Evolutionary conservation across 2,113 vertebrate species (phyloP).

Genomic region (Oplegnathus fasciatus): DNA sequence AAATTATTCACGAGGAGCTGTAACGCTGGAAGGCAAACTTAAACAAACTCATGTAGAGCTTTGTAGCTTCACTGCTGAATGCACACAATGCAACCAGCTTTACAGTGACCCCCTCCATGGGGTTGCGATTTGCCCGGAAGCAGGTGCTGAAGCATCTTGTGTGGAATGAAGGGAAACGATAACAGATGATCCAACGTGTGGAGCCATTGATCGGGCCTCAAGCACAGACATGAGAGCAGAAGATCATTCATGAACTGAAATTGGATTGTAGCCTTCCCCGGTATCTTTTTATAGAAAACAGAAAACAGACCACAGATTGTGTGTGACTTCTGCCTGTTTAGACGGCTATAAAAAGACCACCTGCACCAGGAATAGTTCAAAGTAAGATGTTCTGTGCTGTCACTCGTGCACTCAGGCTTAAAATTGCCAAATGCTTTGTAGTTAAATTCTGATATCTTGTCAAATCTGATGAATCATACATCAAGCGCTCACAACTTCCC

Average conservation of each 20-base stretch:
- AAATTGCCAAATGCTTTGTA: constrained; percentile 11
- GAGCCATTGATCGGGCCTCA: constrained; percentile 1
- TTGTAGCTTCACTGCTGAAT: not conserved
- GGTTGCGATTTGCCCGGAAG: not conserved
- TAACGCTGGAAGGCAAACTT: not conserved
- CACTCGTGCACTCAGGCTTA: not conserved
- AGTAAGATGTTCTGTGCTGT: not conserved
- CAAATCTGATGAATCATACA: constrained; percentile 6
- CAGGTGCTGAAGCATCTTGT: constrained; percentile 18
- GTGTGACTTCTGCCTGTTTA: not conserved
- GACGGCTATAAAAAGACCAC: constrained; percentile 18
- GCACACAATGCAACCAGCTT: not conserved
- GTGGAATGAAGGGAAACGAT: not conserved
- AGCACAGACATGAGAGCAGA: constrained; percentile 4
- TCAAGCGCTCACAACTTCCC: not conserved
- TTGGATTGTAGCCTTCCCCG: not conserved
- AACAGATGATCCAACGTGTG: not conserved
- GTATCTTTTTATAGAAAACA: constrained; percentile 28
- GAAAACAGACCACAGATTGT: not conserved
- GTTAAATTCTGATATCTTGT: constrained; percentile 7
- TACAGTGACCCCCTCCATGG: not conserved
- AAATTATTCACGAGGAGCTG: not conserved
- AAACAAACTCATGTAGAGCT: not conserved
- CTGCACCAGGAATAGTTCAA: constrained; percentile 4
- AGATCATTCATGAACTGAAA: not conserved